Conservation (phyloP, 37 sponge, comb jelly and placozoan species). For the Oscarella lobularis region DNA sequence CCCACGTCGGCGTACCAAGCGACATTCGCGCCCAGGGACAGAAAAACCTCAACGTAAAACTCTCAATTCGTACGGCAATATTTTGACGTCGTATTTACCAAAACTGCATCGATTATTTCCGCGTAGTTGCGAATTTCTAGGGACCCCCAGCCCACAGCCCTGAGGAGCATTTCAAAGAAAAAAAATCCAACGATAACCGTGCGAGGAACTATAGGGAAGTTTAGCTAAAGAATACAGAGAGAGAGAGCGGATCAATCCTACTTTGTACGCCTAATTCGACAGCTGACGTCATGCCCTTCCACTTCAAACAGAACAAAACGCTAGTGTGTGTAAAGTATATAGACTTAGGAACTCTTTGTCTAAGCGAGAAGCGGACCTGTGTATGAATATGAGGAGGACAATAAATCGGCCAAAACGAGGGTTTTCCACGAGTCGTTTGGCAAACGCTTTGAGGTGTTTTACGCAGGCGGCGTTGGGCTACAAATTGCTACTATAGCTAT, state of each 20-base stretch:
- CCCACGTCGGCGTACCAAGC: slow-evolving; percentile 10
- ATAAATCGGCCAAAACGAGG: neutral
- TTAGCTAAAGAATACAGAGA: too few species aligned
- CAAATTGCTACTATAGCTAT: too few species aligned
- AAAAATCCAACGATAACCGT: neutral
- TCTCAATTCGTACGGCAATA: too few species aligned
- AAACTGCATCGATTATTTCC: slow-evolving; percentile 9
- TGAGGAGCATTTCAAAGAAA: slow-evolving; percentile 20
- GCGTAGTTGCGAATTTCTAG: neutral
- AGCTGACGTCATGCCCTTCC: slow-evolving; percentile 21
- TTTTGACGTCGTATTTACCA: too few species aligned
- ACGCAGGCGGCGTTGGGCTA: too few species aligned
- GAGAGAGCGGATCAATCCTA: too few species aligned
- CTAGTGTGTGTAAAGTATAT: too few species aligned
- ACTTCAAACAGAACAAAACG: slow-evolving; percentile 21
- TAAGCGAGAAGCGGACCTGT: too few species aligned
- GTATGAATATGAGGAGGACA: neutral
- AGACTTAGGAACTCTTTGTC: too few species aligned
- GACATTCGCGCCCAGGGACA: slow-evolving; percentile 4
- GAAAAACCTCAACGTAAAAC: slow-evolving; percentile 13
- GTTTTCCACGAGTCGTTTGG: neutral
- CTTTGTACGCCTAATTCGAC: too few species aligned
- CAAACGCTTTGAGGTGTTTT: slow-evolving; percentile 1
- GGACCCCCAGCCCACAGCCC: neutral
- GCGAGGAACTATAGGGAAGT: too few species aligned